These are phyloP conservation scores for Drosophila ezoana DNA, from an alignment of 2,888 invertebrate genomes.

Conservation along the genomic window DNA sequence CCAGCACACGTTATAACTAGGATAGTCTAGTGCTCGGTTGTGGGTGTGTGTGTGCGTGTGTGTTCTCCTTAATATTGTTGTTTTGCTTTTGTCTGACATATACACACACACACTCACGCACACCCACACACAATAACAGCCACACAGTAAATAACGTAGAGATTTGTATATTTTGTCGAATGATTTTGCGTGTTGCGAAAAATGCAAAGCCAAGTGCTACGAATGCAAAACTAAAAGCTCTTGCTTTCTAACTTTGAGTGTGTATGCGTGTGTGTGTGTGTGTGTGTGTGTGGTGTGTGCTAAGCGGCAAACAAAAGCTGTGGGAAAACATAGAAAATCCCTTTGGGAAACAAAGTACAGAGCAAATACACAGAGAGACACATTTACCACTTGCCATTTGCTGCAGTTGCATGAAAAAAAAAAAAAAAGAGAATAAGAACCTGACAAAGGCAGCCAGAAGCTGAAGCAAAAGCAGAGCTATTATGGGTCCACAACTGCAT, in stretches of 20 bases:
- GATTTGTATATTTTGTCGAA: constrained; percentile 66
- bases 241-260: background rate
- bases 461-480: constrained; percentile 10
- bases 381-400: background rate
- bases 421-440: background rate
- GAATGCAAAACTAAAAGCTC: constrained; percentile 77
- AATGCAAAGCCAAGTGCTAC: constrained; percentile 67
- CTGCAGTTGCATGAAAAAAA: constrained; percentile 7
- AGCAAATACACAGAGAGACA: constrained; percentile 27
- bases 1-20: background rate
- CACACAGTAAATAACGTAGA: constrained; percentile 59
- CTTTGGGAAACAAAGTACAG: constrained; percentile 74
- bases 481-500: constrained; percentile 10
- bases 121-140: constrained; percentile 5
- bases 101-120: constrained; percentile 16
- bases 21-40: background rate
- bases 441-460: constrained; percentile 47
- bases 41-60: constrained; percentile 1
- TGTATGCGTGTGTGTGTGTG: constrained; percentile 14
- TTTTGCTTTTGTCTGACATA: constrained; percentile 14
- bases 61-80: constrained; percentile 18
- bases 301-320: constrained; percentile 74
- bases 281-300: constrained; percentile 25
- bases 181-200: constrained; percentile 67
- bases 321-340: constrained; percentile 76